phyloP scores from a whole-genome alignment of 2,888 invertebrate species.

The Diplolepis rosae region DNA sequence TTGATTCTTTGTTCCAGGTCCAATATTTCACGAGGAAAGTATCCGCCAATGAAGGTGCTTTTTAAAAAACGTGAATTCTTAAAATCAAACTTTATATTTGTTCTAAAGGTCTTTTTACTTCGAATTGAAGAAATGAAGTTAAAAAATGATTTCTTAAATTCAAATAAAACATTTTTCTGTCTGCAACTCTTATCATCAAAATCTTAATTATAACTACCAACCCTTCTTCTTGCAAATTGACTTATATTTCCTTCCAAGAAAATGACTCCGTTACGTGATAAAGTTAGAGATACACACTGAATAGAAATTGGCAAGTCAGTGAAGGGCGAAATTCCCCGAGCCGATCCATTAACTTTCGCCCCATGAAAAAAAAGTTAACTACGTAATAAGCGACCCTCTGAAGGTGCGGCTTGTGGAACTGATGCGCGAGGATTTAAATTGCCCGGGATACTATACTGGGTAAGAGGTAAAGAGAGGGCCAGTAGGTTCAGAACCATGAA shows the following conservation, averaged over 20 bases:
- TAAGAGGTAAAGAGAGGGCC: not conserved
- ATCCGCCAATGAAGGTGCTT: too few relatives aligned
- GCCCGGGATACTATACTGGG: conserved; percentile 30
- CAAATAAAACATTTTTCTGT: not conserved
- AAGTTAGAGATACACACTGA: not conserved
- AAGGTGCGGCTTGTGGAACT: not conserved
- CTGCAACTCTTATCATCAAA: not conserved
- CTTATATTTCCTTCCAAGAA: conserved; percentile 3
- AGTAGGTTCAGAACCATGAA: conserved; percentile 47
- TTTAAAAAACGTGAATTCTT: too few relatives aligned
- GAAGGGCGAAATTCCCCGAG: conserved; percentile 10
- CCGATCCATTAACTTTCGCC: conserved; percentile 12
- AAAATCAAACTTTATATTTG: too few relatives aligned
- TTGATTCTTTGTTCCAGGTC: too few relatives aligned
- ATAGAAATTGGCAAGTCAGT: conserved; percentile 14
- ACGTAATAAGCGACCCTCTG: not conserved
- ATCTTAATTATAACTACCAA: conserved; percentile 3
- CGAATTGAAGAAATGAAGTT: too few relatives aligned
- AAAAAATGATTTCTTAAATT: too few relatives aligned
- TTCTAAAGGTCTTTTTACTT: too few relatives aligned
- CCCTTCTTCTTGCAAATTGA: not conserved
- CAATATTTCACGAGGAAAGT: too few relatives aligned
- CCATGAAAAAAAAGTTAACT: not conserved
- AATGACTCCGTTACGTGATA: conserved; percentile 8
- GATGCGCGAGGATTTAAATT: conserved; percentile 32